Base-by-base conservation (phyloP, 2,888 invertebrate genomes). In the Scaptomyza tumidula region DNA sequence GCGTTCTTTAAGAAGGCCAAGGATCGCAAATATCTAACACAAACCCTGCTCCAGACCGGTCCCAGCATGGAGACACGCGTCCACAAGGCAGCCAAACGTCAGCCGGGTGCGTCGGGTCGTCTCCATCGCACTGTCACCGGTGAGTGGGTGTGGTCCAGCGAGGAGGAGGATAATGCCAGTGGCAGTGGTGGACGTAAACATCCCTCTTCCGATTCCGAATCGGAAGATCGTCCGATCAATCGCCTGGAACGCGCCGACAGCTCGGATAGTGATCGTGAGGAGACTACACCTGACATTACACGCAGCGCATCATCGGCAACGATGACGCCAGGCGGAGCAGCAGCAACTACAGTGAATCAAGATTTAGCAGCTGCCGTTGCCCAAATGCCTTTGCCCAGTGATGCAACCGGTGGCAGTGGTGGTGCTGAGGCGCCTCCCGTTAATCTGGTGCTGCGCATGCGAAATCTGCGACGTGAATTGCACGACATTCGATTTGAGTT, bases 401-500 rank as follows among this genome's bases (percentile, higher is more conserved):
- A 75, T 7, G 62, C 55, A 4, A 11, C 31, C 13, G 9, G 3
- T 24, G 24, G 24, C 3, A 5, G 24, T 24, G 24, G 24, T 93
- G 16, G 65, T 16, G 93, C 65, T 16, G 93, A 94, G 58, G 89
- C 88, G 50, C 93, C 93, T 52, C 92, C 92, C 77, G 95, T 98
- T 82, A 97, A 97, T 93, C 93, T 98, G 75, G 98, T 98, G 62
- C 94, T 98, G 83, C 95, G 98, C 92, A 97, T 98, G 95, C 95
- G 97, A 87, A 99, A 99, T 93, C 94, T 96, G 45, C 95, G 95
- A 73, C 94, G 96, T 60, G 99, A 99, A 92, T 93, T 99, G 76
- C 99, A 99, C 92, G 99, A 99, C 92, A 99, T 99, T 86, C 95
- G 98, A 82, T 99, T 99, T 92, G 99, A 99, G 92, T 99, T 97